Conservation (phyloP, 2,113 vertebrate genomes). For the Chloroceryle aenea region DNA sequence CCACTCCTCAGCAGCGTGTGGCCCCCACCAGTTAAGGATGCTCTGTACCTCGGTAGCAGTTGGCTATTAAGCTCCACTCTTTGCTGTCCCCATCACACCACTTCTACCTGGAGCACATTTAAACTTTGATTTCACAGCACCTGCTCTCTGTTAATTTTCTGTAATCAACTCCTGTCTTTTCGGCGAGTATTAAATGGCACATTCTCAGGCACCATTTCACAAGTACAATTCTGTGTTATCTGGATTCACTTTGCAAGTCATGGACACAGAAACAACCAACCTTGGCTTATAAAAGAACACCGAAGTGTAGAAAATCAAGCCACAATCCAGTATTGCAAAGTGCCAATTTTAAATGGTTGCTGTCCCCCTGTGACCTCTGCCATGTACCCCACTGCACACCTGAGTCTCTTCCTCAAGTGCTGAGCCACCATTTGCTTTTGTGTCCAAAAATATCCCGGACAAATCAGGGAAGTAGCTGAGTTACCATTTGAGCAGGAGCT, state of each 20-base stretch:
- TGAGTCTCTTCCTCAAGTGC: background rate
- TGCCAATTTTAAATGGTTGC: background rate
- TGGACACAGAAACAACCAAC: background rate
- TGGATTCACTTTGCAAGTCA: too few species aligned
- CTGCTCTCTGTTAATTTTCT: background rate
- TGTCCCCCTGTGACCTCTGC: background rate
- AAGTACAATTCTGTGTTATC: background rate
- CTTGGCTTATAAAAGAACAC: background rate
- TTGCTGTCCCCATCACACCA: background rate
- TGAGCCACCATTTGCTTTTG: background rate
- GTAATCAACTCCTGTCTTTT: background rate
- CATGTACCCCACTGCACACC: background rate
- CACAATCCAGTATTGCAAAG: rapidly evolving
- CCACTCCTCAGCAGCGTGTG: background rate
- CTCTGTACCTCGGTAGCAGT: background rate
- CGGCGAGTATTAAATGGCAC: background rate
- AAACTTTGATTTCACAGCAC: background rate
- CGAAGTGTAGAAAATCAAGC: background rate
- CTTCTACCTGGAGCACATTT: background rate
- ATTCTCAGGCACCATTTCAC: background rate
- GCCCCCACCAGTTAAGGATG: background rate
- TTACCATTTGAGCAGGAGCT: background rate
- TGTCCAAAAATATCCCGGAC: too few species aligned
- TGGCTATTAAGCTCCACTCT: background rate
- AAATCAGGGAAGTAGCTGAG: background rate